A percentile compares a stretch with the other conserved stretches of the same genome.
phyloP scores from a whole-genome alignment of 2,888 invertebrate genomes.

The Lissocephala sabroskyi region DNA sequence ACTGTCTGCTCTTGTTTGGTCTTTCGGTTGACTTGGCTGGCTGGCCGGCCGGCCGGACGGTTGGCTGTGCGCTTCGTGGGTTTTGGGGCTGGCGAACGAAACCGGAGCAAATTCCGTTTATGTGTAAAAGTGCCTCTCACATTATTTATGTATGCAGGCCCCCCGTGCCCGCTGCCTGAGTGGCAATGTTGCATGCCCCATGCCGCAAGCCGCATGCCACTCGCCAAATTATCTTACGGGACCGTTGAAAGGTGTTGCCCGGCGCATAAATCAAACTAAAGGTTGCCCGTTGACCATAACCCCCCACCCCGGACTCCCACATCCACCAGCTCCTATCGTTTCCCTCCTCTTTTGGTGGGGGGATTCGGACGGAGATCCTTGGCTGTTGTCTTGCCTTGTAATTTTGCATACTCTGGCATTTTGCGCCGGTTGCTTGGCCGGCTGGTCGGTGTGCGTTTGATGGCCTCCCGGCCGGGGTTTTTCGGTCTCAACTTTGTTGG shows the following conservation, averaged over 20 bases:
- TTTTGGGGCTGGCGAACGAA: background rate
- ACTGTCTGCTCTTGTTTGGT: background rate
- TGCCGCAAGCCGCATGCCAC: conserved; percentile 4
- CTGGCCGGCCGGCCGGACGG: too few species aligned
- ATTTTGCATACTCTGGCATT: conserved; percentile 2
- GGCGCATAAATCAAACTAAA: conserved; percentile 18
- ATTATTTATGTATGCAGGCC: conserved; percentile 17
- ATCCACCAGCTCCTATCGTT: background rate
- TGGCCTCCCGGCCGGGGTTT: background rate
- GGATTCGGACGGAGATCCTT: too few species aligned
- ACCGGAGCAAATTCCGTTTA: conserved; percentile 5
- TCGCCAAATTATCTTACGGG: conserved; percentile 18
- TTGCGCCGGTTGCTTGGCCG: background rate
- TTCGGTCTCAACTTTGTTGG: conserved; percentile 4
- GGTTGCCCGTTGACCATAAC: conserved; percentile 5
- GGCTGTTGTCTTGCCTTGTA: background rate
- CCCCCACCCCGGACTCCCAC: background rate
- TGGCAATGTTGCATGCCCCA: too few species aligned
- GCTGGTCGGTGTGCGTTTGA: background rate
- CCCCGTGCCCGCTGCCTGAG: too few species aligned
- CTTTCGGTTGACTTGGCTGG: too few species aligned
- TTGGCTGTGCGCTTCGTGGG: too few species aligned
- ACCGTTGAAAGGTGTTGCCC: conserved; percentile 24
- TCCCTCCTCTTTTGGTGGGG: background rate
- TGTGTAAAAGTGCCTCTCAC: conserved; percentile 10